These are phyloP conservation scores for Lucifuga dentata DNA, from an alignment of 2,113 vertebrate genomes.

Conservation along the genomic window DNA sequence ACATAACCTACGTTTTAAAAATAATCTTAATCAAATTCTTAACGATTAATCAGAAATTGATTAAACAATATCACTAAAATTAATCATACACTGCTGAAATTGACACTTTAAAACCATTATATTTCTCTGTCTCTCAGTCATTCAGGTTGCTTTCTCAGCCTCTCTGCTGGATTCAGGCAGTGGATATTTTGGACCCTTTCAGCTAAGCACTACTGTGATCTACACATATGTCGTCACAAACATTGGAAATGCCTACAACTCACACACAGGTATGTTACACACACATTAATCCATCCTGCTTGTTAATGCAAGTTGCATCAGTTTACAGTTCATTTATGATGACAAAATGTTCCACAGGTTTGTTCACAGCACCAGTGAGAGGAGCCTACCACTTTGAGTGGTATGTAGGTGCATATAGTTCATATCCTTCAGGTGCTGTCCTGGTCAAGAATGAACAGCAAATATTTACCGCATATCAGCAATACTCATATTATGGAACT, in stretches of 20 bases:
- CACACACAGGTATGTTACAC: conserved; percentile 32
- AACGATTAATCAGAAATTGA: too few relatives aligned
- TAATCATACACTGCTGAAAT: too few relatives aligned
- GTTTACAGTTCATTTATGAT: background rate
- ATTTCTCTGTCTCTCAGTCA: conserved; percentile 40
- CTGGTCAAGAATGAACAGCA: conserved; percentile 45
- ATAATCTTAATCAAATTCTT: too few relatives aligned
- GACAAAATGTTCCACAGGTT: conserved; percentile 36
- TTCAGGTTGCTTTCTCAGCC: conserved; percentile 57
- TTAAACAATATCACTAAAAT: too few relatives aligned
- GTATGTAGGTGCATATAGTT: background rate
- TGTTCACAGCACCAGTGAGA: conserved; percentile 54
- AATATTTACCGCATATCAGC: background rate
- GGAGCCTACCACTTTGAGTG: conserved; percentile 57
- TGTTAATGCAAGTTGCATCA: background rate
- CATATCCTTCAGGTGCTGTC: background rate
- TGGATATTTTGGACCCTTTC: conserved; percentile 14
- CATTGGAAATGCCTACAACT: conserved; percentile 55
- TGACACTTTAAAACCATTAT: too few relatives aligned
- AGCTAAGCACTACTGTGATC: background rate
- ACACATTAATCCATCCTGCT: background rate
- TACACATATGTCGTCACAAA: conserved; percentile 31
- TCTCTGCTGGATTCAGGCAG: background rate
- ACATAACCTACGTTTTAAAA: too few relatives aligned
- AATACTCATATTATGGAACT: fast-evolving